Base-by-base conservation (phyloP, 2,113 vertebrate genomes). In the Sterna hirundo region DNA sequence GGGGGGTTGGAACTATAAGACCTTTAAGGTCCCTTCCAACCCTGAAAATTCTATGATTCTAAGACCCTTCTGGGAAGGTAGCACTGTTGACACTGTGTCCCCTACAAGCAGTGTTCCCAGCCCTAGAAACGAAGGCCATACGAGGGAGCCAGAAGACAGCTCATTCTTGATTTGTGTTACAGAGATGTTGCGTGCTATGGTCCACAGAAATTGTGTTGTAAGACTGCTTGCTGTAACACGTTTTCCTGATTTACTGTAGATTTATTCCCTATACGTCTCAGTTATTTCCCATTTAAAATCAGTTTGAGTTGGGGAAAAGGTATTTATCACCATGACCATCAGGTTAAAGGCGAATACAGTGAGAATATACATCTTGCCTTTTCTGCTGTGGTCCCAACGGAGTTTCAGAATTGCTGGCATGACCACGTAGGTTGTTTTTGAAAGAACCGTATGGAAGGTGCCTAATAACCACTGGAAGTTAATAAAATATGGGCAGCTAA, bases 91-190 rank as follows among this genome's bases (percentile, higher is more conserved):
- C 22, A 20, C 26, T 44, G 22, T 26, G 42, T 25, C 22, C 47
- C 22, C 38, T 82, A 13, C 34, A 57, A 51, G 30, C 32, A 14
- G 34, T 38, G 6, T 32, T 76, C 23, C 49, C 32, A 62, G 27
- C 7, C 26, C 26, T 49, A 71, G 30, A 90, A 62, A 42, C 0
- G 2, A 49, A 2, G 3, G 23, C 20, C 18, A 2, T 13, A 15
- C 2, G 11, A 6, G 5, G 15, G 30, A 62, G 30, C 52, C 34
- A 79, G 61, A 66, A 58, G 2, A 29, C 17, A 36, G 36, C 44
- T 85, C 51, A 15, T 26, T 71, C 65, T 26, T 23, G 15, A 54
- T n/a, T 58, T 30, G 9, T 0, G 0, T 29, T 55, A 54, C 10
- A 82, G 74, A 62, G 40, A 29, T 10, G 19, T 51, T 23, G 29